Evolutionary conservation across 37 sponge, comb jelly and placozoan species (phyloP).

Genomic region (Diacarnus erythraeanus): DNA sequence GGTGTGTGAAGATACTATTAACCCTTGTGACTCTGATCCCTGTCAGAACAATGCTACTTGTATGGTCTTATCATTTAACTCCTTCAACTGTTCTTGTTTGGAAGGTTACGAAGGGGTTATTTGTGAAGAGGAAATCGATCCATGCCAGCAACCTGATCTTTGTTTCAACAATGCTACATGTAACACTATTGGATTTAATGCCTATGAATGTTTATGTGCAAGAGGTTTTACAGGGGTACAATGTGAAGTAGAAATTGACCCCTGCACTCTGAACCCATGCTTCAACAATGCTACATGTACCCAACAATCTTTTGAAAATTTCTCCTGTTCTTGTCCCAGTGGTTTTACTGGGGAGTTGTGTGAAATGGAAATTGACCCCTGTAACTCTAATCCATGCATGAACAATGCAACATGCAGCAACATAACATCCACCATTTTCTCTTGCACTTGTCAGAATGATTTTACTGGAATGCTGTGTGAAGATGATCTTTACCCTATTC

Average conservation of each 20-base stretch:
- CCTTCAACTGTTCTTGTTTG: not conserved
- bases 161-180: constrained; percentile 7
- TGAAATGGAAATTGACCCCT: constrained; percentile 12
- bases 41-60: not conserved
- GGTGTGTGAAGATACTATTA: not conserved
- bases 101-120: not conserved
- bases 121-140: not conserved
- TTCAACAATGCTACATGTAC: not conserved
- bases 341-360: not conserved
- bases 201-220: not conserved
- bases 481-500: not conserved
- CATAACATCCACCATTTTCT: not conserved
- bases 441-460: not conserved
- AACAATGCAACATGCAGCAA: constrained; percentile 1
- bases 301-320: not conserved
- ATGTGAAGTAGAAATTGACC: not conserved
- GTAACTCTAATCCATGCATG: not conserved
- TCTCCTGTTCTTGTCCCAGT: not conserved
- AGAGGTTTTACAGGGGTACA: not conserved
- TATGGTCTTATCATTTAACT: not conserved
- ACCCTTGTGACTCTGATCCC: not conserved
- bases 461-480: not conserved
- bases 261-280: not conserved
- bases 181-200: not conserved
- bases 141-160: not conserved